Percentiles rank a stretch among this genome's conserved stretches.
Evolutionary conservation across 2,113 vertebrate genomes (phyloP).

Genomic region (Podiceps cristatus): DNA sequence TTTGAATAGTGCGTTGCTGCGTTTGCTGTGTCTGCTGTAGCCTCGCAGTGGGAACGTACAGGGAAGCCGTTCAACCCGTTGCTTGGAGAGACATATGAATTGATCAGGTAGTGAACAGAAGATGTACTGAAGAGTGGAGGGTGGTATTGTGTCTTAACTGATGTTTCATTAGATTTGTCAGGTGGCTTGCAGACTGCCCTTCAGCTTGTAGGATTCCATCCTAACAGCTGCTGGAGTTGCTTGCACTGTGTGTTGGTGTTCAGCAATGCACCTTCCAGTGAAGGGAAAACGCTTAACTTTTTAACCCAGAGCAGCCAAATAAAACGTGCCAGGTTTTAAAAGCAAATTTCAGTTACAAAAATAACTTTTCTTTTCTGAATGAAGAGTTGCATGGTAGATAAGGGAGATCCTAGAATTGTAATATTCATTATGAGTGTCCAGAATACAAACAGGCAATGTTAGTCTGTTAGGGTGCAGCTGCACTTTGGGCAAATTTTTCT

Average conservation of each 20-base stretch:
- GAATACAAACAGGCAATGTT: not conserved
- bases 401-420: not conserved
- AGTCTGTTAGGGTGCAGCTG: not conserved
- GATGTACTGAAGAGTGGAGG: not conserved
- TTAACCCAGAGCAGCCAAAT: not conserved
- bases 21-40: conserved; percentile 96
- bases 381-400: not conserved
- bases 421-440: not conserved
- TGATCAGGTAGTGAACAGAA: conserved; percentile 84
- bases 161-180: not conserved
- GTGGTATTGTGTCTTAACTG: not conserved
- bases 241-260: rapidly evolving
- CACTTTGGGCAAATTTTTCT: not conserved
- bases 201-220: not conserved
- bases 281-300: not conserved
- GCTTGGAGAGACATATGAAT: conserved; percentile 94
- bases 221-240: not conserved
- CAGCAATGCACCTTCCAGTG: not conserved
- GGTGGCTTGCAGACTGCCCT: not conserved
- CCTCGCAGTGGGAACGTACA: conserved; percentile 97
- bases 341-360: not conserved
- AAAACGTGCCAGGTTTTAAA: not conserved
- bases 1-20: conserved; percentile 90
- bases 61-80: conserved; percentile 98
- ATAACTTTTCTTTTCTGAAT: not conserved